These are phyloP conservation scores for Micoletzkya japonica DNA, from an alignment of 2,888 invertebrate species.

Conservation along the genomic window DNA sequence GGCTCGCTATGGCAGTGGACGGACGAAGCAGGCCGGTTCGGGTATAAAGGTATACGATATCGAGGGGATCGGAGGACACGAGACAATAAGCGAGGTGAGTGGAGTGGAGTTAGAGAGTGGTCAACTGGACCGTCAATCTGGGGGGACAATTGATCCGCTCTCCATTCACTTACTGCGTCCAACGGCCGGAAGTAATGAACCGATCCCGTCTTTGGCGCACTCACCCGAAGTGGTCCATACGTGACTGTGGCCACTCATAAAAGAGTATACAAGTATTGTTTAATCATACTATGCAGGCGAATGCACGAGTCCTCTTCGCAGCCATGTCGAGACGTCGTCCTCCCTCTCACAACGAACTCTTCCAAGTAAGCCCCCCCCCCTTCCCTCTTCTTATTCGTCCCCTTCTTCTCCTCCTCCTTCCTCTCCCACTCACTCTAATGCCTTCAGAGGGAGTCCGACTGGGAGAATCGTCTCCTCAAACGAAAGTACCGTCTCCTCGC, in stretches of 20 bases:
- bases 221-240: too few species aligned
- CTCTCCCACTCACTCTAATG: slow-evolving; percentile 63
- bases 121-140: slow-evolving; percentile 30
- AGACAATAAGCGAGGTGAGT: slow-evolving; percentile 41
- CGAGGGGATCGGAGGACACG: slow-evolving; percentile 71
- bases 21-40: slow-evolving; percentile 37
- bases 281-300: slow-evolving; percentile 70
- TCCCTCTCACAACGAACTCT: background rate
- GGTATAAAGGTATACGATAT: slow-evolving; percentile 94
- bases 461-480: slow-evolving; percentile 55
- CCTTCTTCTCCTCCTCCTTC: background rate
- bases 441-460: slow-evolving; percentile 94
- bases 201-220: too few species aligned
- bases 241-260: too few species aligned
- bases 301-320: slow-evolving; percentile 75
- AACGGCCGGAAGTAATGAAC: slow-evolving; percentile 27
- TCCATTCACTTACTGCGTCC: slow-evolving; percentile 25
- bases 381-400: background rate
- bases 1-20: slow-evolving; percentile 35
- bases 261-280: too few species aligned
- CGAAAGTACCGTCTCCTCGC: slow-evolving; percentile 77
- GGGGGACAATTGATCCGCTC: too few species aligned
- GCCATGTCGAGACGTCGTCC: slow-evolving; percentile 77
- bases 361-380: slow-evolving; percentile 6
- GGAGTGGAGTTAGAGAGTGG: slow-evolving; percentile 7